phyloP scores from a whole-genome alignment of 2,888 invertebrate species.

The Leptura quadrifasciata region DNA sequence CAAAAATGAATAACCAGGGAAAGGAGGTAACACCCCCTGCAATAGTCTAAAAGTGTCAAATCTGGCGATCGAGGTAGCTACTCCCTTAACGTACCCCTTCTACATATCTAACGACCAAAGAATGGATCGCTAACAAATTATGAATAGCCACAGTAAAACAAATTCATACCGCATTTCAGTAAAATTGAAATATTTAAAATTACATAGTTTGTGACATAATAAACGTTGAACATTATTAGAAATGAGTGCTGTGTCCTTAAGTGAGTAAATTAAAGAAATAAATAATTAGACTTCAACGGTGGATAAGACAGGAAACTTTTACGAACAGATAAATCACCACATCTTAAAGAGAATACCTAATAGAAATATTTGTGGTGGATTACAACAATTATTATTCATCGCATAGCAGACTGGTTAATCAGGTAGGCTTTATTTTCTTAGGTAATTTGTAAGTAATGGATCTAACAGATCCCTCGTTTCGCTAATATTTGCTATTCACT shows the following conservation, averaged over 20 bases:
- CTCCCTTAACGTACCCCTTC: too few species aligned
- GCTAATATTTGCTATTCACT: background rate
- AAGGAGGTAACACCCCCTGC: too few species aligned
- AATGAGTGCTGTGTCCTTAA: background rate
- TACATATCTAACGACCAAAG: too few species aligned
- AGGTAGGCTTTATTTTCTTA: background rate
- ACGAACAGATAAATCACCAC: slow-evolving; percentile 15
- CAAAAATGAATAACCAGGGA: too few species aligned
- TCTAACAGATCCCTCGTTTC: background rate
- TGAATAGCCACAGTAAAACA: too few species aligned
- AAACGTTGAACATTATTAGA: background rate
- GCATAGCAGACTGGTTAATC: slow-evolving; percentile 2
- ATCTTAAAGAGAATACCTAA: slow-evolving; percentile 21
- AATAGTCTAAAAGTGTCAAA: too few species aligned
- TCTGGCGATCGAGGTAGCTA: too few species aligned
- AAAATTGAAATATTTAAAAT: too few species aligned
- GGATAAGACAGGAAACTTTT: slow-evolving; percentile 34
- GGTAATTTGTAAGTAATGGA: background rate
- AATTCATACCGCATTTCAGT: too few species aligned
- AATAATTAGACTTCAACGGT: slow-evolving; percentile 31
- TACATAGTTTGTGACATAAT: too few species aligned
- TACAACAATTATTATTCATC: slow-evolving; percentile 15
- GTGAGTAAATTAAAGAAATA: slow-evolving; percentile 3
- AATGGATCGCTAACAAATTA: too few species aligned
- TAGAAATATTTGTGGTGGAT: slow-evolving; percentile 15